These are phyloP conservation scores for Malurus leucopterus DNA, from an alignment of 2,797 vertebrate species.

Conservation along the genomic window DNA sequence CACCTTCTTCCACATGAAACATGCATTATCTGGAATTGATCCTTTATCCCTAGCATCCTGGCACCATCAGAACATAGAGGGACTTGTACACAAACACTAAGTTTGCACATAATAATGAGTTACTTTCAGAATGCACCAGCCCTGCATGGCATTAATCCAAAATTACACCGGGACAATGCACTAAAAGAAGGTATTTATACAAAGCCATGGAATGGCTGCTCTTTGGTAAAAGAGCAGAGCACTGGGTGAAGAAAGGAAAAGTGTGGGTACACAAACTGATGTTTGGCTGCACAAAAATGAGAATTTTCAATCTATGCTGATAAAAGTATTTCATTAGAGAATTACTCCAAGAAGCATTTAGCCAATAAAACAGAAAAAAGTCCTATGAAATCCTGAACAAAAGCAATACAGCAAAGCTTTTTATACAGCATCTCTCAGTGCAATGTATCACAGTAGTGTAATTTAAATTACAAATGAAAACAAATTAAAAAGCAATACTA, in stretches of 20 bases:
- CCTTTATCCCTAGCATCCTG: rapidly evolving
- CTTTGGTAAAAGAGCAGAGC: background rate
- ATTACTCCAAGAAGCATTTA: background rate
- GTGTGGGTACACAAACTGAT: background rate
- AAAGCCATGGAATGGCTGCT: background rate
- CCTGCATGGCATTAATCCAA: background rate
- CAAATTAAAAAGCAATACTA: background rate
- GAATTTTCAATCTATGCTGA: background rate
- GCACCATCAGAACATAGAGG: background rate
- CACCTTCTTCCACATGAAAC: background rate
- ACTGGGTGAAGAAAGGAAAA: background rate
- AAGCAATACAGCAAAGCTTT: background rate
- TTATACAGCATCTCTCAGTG: background rate
- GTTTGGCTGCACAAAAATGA: background rate
- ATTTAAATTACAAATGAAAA: background rate
- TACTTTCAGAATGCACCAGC: background rate
- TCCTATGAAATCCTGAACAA: background rate
- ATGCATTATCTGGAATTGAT: background rate
- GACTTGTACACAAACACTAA: background rate
- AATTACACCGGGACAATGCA: background rate
- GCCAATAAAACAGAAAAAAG: background rate
- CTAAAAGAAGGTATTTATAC: background rate
- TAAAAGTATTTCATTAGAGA: background rate
- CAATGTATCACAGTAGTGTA: background rate
- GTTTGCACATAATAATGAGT: background rate